These are phyloP conservation scores for Tyria jacobaeae DNA, from an alignment of 2,888 invertebrate species.

Conservation along the genomic window DNA sequence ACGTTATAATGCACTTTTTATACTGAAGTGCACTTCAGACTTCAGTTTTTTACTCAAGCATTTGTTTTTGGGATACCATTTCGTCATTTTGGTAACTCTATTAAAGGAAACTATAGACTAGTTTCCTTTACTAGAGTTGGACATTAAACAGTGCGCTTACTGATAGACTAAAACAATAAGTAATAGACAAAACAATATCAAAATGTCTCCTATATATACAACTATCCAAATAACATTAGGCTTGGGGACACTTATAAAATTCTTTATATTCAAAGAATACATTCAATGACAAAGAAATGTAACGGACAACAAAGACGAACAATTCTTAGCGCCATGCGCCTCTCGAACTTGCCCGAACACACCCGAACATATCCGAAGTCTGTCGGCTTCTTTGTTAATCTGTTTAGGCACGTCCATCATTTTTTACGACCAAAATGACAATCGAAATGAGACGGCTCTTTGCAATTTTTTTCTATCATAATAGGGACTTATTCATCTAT, in stretches of 20 bases:
- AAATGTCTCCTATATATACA: neutral
- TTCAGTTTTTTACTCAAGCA: too few relatives aligned
- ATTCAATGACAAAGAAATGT: slow-evolving; percentile 13
- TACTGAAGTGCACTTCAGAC: neutral
- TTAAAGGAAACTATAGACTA: too few relatives aligned
- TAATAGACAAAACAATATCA: too few relatives aligned
- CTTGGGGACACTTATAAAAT: neutral
- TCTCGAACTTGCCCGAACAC: slow-evolving; percentile 36
- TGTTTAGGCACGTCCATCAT: slow-evolving; percentile 66
- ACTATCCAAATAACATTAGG: slow-evolving; percentile 3
- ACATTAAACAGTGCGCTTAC: too few relatives aligned
- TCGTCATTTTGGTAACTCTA: too few relatives aligned
- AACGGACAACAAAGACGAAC: slow-evolving; percentile 2
- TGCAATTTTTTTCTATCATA: slow-evolving; percentile 69
- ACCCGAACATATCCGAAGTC: slow-evolving; percentile 29
- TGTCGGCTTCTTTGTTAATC: slow-evolving; percentile 49
- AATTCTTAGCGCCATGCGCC: slow-evolving; percentile 59
- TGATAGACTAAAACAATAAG: too few relatives aligned
- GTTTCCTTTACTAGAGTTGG: too few relatives aligned
- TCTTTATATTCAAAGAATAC: slow-evolving; percentile 4
- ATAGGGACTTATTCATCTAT: slow-evolving; percentile 65
- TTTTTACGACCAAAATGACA: slow-evolving; percentile 72
- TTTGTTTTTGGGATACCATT: too few relatives aligned
- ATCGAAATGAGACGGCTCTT: slow-evolving; percentile 63
- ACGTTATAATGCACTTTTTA: neutral